Percentiles rank a stretch among this genome's conserved stretches.
Evolutionary conservation across 2,113 vertebrate genomes (phyloP).

Genomic region (Marmota flaviventris): DNA sequence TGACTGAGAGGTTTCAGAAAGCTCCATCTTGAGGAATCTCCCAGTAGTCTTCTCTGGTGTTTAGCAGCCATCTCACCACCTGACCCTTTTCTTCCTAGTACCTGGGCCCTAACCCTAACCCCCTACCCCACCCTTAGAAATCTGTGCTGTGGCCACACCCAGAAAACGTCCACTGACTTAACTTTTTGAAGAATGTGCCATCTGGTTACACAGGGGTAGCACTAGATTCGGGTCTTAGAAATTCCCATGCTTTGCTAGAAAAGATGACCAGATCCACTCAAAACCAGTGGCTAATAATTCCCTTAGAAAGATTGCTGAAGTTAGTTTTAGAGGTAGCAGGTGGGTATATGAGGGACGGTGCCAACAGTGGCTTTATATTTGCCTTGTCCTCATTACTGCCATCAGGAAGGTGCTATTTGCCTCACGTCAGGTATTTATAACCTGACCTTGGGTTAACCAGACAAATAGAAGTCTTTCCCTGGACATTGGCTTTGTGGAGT

Average conservation of each 20-base stretch:
- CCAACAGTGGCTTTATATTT: neutral
- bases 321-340: neutral
- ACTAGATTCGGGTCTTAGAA: neutral
- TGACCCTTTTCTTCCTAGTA: neutral
- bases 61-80: neutral
- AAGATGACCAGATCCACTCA: neutral
- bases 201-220: conserved; percentile 14
- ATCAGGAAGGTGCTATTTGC: conserved; percentile 66
- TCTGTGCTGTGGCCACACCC: neutral
- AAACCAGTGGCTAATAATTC: neutral
- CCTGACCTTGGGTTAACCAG: conserved; percentile 50
- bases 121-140: neutral
- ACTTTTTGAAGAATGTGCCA: neutral
- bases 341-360: neutral
- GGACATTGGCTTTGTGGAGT: conserved; percentile 47
- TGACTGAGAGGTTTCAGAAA: conserved; percentile 55
- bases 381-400: conserved; percentile 60
- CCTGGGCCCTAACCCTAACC: neutral
- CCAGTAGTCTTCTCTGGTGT: neutral
- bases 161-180: neutral
- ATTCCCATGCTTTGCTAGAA: neutral
- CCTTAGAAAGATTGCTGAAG: neutral
- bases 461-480: conserved; percentile 61
- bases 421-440: conserved; percentile 45
- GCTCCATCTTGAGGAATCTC: neutral